Percentiles rank a stretch among this genome's conserved stretches.
Conservation (phyloP, 1,140 invertebrate species). For the Microplitis mediator region DNA sequence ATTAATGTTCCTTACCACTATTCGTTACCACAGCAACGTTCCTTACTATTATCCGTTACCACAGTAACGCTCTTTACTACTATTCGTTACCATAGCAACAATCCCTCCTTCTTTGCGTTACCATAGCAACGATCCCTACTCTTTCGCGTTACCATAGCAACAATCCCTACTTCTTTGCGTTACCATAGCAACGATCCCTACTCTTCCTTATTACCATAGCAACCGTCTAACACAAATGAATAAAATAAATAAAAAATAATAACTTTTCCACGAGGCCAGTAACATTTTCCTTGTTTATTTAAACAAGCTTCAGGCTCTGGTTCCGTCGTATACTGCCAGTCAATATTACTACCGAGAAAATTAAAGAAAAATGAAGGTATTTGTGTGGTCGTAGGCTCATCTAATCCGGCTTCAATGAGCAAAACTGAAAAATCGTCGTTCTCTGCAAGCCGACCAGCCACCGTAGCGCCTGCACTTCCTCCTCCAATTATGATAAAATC, state of each 20-base stretch:
- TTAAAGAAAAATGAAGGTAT: conserved; percentile 86
- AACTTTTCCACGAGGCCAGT: conserved; percentile 85
- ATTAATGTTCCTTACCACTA: too few species aligned
- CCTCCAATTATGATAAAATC: conserved; percentile 88
- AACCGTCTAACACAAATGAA: background rate
- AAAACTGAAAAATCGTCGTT: conserved; percentile 79
- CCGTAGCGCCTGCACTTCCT: conserved; percentile 83
- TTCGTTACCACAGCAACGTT: too few species aligned
- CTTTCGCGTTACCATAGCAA: too few species aligned
- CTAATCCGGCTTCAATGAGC: conserved; percentile 80
- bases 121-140: too few species aligned
- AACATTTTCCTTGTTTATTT: conserved; percentile 75
- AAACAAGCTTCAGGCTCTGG: conserved; percentile 84
- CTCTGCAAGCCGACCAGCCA: conserved; percentile 80
- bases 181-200: too few species aligned
- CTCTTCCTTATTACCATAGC: too few species aligned
- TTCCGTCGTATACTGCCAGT: conserved; percentile 87
- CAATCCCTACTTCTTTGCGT: background rate
- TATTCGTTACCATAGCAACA: too few species aligned
- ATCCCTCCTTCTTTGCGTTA: too few species aligned
- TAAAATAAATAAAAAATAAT: conserved; percentile 8
- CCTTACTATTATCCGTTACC: too few species aligned
- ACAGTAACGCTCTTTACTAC: too few species aligned
- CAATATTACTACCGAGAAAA: conserved; percentile 80
- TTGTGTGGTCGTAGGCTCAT: conserved; percentile 82